Percentiles rank a stretch among this genome's conserved stretches.
Evolutionary conservation across 1,140 invertebrate genomes (phyloP).

Genomic region (Anoplophora glabripennis): DNA sequence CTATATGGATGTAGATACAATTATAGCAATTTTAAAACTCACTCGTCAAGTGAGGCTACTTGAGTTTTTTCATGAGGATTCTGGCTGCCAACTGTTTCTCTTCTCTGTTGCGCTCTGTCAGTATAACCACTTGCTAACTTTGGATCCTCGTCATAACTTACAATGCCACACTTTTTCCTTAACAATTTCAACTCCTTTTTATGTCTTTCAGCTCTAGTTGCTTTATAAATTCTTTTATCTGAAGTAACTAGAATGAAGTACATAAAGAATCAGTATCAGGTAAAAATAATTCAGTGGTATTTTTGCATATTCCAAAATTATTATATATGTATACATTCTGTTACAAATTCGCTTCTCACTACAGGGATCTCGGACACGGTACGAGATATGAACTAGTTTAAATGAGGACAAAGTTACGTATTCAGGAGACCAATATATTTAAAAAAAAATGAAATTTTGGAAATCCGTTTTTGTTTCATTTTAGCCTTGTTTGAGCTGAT

Average conservation of each 20-base stretch:
- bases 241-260: too few species aligned
- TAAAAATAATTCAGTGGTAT: slow-evolving; percentile 2
- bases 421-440: too few species aligned
- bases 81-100: slow-evolving; percentile 75
- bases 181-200: slow-evolving; percentile 73
- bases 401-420: too few species aligned
- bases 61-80: slow-evolving; percentile 80
- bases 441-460: too few species aligned
- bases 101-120: slow-evolving; percentile 74
- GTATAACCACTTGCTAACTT: slow-evolving; percentile 57
- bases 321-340: too few species aligned
- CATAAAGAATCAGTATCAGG: not conserved
- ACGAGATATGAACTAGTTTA: too few species aligned
- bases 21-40: slow-evolving; percentile 44
- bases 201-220: slow-evolving; percentile 50
- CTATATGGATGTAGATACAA: not conserved
- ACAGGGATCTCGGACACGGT: too few species aligned
- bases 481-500: too few species aligned
- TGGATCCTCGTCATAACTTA: slow-evolving; percentile 51
- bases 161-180: slow-evolving; percentile 79
- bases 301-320: too few species aligned
- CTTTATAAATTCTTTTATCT: not conserved
- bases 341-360: too few species aligned
- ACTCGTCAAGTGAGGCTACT: slow-evolving; percentile 75
- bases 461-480: too few species aligned